Base-by-base conservation (phyloP, 2,797 vertebrate genomes). In the Brachyrhaphis roseni region DNA sequence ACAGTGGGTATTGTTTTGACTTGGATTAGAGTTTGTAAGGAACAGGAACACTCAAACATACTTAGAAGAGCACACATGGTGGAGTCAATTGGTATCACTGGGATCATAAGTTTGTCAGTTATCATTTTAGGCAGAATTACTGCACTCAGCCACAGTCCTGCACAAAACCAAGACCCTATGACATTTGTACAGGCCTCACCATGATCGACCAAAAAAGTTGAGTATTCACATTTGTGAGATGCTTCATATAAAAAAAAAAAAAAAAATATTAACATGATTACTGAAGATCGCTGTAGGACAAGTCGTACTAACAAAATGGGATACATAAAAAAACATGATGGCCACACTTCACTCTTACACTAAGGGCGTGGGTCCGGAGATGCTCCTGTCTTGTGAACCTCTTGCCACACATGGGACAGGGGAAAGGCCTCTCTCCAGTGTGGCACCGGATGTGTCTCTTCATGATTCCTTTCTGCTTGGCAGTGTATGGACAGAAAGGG, bases 361-460 rank as follows among this genome's bases (percentile, higher is more conserved):
- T 98, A 28, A 98, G 92, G 0, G 97, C 96, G 0, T 99, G 98
- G 74, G 97, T 99, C 47, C 98, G 96, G 4, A 99, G 97, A 92
- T 99, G 98, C 85, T 99, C 98, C 95, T 99, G 98, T 6, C 98
- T 93, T 0, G 98, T 99, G 94, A 99, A 99, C 68, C 98, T 96
- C 78, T 99, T 99, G 80, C 98, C 98, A 15, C 98, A 99, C 39
- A 97, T 97, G 80, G 97, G 97, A 15, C 98, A 99, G 74, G 98
- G 98, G 82, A 98, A 99, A 0, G 98, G 98, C n/a, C 98, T 92
- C 93, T 99, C 98, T 0, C 98, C 98, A 0, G 98, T 99, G 94
- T 99, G 98, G 1, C 97, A 99, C 28, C 98, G 97, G 84, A 99
- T 99, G 94, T 99, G 98, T 20, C 98, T 93, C 82, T 99, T 99